Percentiles rank a stretch among this genome's conserved stretches.
phyloP scores from a whole-genome alignment of 1,140 invertebrate genomes.

The Drosophila sucinea region DNA sequence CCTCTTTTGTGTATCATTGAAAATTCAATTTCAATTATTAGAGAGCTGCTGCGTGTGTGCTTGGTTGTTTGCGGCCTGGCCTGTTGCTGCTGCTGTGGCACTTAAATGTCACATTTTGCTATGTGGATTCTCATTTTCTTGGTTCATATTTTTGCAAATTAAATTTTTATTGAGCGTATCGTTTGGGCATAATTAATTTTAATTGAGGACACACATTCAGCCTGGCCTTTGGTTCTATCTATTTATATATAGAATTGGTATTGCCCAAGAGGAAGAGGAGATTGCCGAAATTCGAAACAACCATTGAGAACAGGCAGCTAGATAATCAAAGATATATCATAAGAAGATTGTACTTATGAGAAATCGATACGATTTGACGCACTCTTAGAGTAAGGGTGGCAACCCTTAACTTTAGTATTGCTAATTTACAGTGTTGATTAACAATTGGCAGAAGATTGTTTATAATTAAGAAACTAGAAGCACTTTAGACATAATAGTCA shows the following conservation, averaged over 20 bases:
- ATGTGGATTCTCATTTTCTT: conserved; percentile 65
- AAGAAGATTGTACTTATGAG: too few species aligned
- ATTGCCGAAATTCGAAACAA: conserved; percentile 12
- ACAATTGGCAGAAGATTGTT: not conserved
- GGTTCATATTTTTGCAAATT: conserved; percentile 78
- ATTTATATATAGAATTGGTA: conserved; percentile 12
- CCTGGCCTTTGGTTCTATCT: conserved; percentile 36
- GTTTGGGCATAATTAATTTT: conserved; percentile 82
- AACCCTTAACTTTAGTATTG: not conserved
- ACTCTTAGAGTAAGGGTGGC: too few species aligned
- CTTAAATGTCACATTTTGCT: conserved; percentile 73
- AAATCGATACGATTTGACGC: too few species aligned
- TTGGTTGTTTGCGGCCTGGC: conserved; percentile 20
- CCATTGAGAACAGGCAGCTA: not conserved
- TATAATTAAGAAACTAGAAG: not conserved
- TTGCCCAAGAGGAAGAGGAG: conserved; percentile 28
- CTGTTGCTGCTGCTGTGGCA: conserved; percentile 31
- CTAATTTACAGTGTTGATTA: not conserved
- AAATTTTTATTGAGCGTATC: conserved; percentile 82
- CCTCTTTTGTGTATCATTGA: conserved; percentile 65
- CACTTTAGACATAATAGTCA: conserved; percentile 42
- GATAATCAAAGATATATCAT: not conserved
- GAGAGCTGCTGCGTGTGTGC: conserved; percentile 22
- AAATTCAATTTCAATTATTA: conserved; percentile 80
- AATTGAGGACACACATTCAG: conserved; percentile 66